Evolutionary conservation across 1,140 invertebrate species (phyloP).

Genomic region (Eumaeus atala): DNA sequence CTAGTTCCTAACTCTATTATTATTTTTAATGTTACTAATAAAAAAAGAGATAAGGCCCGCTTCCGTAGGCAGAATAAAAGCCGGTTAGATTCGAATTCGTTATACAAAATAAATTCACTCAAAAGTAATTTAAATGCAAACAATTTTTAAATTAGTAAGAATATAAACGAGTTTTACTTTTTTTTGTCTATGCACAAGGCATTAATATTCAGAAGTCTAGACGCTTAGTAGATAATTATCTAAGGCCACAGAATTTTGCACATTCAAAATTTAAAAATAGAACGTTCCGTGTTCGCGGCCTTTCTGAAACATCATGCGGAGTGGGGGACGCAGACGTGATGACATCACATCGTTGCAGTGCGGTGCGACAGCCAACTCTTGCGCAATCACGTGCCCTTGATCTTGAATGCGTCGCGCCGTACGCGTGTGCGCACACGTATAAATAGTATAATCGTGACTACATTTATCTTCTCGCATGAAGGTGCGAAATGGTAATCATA

Average conservation of each 20-base stretch:
- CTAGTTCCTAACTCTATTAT: too few relatives aligned
- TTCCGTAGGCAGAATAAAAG: too few relatives aligned
- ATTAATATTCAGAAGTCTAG: conserved; percentile 9
- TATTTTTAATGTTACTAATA: too few relatives aligned
- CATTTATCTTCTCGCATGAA: conserved; percentile 63
- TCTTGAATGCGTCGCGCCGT: conserved; percentile 69
- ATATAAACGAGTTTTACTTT: too few relatives aligned
- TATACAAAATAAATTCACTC: too few relatives aligned
- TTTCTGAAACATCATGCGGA: conserved; percentile 39
- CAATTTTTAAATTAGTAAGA: too few relatives aligned
- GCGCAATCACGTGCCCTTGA: conserved; percentile 70
- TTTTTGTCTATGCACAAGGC: conserved; percentile 8
- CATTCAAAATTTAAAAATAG: conserved; percentile 63
- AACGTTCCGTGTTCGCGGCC: conserved; percentile 58
- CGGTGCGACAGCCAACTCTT: conserved; percentile 66
- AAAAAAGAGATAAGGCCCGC: too few relatives aligned
- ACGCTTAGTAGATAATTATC: conserved; percentile 15
- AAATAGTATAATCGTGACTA: conserved; percentile 53
- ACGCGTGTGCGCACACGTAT: conserved; percentile 56
- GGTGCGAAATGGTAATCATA: conserved; percentile 57
- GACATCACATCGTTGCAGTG: conserved; percentile 66
- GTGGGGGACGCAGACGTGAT: conserved; percentile 51
- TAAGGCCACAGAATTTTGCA: conserved; percentile 29
- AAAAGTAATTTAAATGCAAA: too few relatives aligned
- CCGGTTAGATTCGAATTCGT: too few relatives aligned